Percentiles rank a stretch among this genome's conserved stretches.
Conservation (phyloP, 2,888 invertebrate species). For the Neoitamus cyanurus region DNA sequence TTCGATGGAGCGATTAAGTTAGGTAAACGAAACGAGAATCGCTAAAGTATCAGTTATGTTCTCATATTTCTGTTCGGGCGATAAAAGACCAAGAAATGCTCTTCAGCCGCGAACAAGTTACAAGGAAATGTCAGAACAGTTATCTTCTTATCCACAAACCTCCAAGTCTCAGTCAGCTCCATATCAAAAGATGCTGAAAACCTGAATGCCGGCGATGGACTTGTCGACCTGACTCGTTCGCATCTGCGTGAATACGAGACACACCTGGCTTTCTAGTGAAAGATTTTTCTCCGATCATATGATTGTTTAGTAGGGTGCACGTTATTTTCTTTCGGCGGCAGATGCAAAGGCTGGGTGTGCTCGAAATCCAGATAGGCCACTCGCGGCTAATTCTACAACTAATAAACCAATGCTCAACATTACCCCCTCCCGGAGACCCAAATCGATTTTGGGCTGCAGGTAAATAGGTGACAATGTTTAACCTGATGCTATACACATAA, state of each 20-base stretch:
- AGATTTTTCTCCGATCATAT: constrained; percentile 36
- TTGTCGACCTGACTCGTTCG: not conserved
- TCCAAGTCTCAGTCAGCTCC: not conserved
- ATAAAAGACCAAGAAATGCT: constrained; percentile 13
- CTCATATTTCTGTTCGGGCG: constrained; percentile 6
- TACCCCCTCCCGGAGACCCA: not conserved
- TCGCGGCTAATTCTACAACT: not conserved
- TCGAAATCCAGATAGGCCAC: not conserved
- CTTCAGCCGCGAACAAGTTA: constrained; percentile 8
- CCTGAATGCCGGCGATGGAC: constrained; percentile 12
- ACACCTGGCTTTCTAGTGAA: constrained; percentile 36
- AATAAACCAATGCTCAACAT: not conserved
- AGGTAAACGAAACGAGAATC: constrained; percentile 19
- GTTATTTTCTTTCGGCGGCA: not conserved
- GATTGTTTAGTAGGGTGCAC: constrained; percentile 1
- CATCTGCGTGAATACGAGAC: not conserved
- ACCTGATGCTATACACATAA: constrained; percentile 7
- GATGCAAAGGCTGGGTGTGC: not conserved
- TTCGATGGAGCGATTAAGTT: not conserved
- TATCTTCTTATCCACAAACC: constrained; percentile 40
- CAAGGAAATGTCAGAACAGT: constrained; percentile 40
- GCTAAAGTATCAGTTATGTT: constrained; percentile 27
- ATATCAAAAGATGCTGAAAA: constrained; percentile 26
- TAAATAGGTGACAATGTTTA: constrained; percentile 37
- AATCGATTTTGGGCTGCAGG: not conserved